Conservation (phyloP, 2,888 invertebrate species). For the Pecten maximus region DNA sequence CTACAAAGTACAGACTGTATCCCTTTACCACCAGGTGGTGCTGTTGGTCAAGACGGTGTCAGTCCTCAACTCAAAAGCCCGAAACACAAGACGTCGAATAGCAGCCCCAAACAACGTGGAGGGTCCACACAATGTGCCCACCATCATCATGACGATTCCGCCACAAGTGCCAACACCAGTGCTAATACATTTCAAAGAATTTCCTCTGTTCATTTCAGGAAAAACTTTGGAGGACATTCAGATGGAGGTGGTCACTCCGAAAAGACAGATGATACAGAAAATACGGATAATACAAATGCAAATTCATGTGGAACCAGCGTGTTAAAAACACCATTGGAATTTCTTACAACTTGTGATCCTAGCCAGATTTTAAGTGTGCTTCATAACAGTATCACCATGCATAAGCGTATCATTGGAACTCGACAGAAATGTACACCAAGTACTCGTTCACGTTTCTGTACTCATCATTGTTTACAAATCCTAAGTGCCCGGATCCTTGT, state of each 20-base stretch:
- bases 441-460: conserved; percentile 85
- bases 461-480: conserved; percentile 86
- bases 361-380: conserved; percentile 85
- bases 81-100: conserved; percentile 57
- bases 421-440: conserved; percentile 86
- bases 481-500: conserved; percentile 86
- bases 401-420: conserved; percentile 86
- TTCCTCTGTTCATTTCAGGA: conserved; percentile 50
- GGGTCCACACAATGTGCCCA: conserved; percentile 19
- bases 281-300: conserved; percentile 57
- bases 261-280: conserved; percentile 60
- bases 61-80: conserved; percentile 59
- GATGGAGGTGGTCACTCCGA: conserved; percentile 62
- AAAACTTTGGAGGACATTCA: conserved; percentile 54
- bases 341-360: conserved; percentile 82
- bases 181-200: conserved; percentile 48
- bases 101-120: conserved; percentile 51
- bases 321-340: conserved; percentile 77
- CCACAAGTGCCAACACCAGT: conserved; percentile 37
- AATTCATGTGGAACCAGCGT: conserved; percentile 61
- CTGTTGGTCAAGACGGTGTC: background rate
- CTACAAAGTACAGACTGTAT: conserved; percentile 51
- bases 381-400: conserved; percentile 86
- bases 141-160: conserved; percentile 20
- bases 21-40: conserved; percentile 35